Evolutionary conservation across 2,113 vertebrate genomes (phyloP).

Genomic region (Helogale parvula): DNA sequence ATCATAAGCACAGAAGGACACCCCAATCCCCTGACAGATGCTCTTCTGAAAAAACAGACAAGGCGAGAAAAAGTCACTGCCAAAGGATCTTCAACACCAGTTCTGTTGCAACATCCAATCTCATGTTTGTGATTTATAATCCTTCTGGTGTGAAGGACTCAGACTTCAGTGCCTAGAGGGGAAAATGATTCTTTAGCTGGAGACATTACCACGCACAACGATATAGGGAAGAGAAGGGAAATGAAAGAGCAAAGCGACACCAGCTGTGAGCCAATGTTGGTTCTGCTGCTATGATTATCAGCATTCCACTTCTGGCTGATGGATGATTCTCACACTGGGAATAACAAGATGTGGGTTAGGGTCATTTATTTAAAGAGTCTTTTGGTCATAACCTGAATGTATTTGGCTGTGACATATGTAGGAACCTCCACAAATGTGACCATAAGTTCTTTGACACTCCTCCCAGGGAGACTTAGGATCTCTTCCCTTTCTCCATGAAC

Average conservation of each 20-base stretch:
- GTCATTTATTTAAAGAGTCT: background rate
- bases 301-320: background rate
- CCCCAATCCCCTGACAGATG: conserved; percentile 5
- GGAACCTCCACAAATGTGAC: background rate
- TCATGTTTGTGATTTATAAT: conserved; percentile 47
- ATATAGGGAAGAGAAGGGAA: background rate
- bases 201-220: background rate
- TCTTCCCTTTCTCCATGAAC: background rate
- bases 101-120: conserved; percentile 19
- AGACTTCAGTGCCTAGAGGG: background rate
- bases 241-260: background rate
- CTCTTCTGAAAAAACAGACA: conserved; percentile 22
- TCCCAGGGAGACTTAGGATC: background rate
- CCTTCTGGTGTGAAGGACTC: background rate
- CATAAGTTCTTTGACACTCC: background rate
- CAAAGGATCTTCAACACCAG: conserved; percentile 8
- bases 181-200: background rate
- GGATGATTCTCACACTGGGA: background rate
- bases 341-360: background rate
- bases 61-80: conserved; percentile 30
- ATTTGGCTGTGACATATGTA: background rate
- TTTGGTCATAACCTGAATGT: background rate
- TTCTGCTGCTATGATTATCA: background rate
- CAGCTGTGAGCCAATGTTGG: no score
- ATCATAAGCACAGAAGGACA: background rate